phyloP scores from a whole-genome alignment of 2,797 vertebrate genomes.

The Phoebastria nigripes region DNA sequence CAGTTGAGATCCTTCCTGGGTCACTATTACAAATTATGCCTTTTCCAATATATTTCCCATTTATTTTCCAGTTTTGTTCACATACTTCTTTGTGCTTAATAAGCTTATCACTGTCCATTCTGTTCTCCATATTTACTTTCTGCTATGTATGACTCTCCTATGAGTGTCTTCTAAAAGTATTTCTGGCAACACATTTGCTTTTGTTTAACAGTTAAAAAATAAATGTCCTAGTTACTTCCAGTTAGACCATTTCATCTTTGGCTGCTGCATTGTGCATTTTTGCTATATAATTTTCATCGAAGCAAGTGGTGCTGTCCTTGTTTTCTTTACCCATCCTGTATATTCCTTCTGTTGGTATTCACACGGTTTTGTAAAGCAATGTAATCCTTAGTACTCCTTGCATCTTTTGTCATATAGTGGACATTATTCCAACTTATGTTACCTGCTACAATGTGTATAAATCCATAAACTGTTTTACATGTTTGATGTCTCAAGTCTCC shows the following conservation, averaged over 20 bases:
- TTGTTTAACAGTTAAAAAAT: neutral
- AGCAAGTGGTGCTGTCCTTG: neutral
- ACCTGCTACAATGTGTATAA: neutral
- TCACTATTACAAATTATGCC: neutral
- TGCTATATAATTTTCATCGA: neutral
- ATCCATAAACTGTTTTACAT: neutral
- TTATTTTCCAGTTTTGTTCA: neutral
- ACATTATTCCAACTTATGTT: neutral
- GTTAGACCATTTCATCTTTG: neutral
- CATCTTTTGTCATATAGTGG: neutral
- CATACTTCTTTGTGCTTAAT: neutral
- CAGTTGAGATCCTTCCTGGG: neutral
- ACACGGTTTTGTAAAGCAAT: neutral
- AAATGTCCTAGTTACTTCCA: constrained; percentile 13
- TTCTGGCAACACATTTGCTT: neutral
- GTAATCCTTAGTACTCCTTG: neutral
- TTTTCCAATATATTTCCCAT: neutral
- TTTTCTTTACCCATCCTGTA: neutral
- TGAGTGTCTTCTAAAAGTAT: neutral
- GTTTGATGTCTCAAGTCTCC: neutral
- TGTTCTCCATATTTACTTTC: neutral
- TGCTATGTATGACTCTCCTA: neutral
- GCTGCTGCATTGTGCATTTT: neutral
- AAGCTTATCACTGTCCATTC: neutral
- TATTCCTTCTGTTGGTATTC: neutral